These are phyloP conservation scores for Hymenochirus boettgeri DNA, from an alignment of 2,113 vertebrate species.

Conservation along the genomic window DNA sequence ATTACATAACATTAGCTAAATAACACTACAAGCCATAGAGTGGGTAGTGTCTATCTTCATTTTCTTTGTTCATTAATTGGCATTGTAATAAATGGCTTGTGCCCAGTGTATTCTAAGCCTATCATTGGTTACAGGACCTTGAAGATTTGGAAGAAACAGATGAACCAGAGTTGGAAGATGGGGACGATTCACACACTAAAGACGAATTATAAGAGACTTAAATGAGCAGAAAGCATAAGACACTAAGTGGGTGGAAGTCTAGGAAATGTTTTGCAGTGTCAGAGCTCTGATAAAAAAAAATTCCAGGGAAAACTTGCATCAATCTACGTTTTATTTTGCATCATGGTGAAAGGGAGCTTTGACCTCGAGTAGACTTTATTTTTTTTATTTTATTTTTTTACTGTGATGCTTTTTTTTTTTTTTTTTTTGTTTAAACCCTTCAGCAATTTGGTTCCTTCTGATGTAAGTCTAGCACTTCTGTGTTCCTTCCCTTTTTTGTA, in stretches of 20 bases:
- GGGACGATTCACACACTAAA: conserved; percentile 70
- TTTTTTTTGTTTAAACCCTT: no score
- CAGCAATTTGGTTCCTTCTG: not conserved
- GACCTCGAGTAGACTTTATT: conserved; percentile 1
- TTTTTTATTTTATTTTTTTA: conserved; percentile 22
- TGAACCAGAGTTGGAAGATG: conserved; percentile 67
- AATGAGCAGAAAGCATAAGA: conserved; percentile 47
- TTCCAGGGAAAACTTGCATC: conserved; percentile 50
- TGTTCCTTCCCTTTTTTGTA: conserved; percentile 5
- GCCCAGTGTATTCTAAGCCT: no score
- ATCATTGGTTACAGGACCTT: conserved; percentile 64
- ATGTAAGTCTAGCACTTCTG: conserved; percentile 31
- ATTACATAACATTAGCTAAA: no score
- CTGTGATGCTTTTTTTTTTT: not conserved
- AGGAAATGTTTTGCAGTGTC: conserved; percentile 48
- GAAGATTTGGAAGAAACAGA: conserved; percentile 74
- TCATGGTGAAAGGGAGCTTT: conserved; percentile 44
- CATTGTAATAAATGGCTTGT: no score
- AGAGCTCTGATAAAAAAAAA: conserved; percentile 53
- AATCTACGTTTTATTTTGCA: no score
- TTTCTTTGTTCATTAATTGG: no score
- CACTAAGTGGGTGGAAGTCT: conserved; percentile 51
- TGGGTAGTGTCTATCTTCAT: no score
- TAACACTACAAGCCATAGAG: no score
- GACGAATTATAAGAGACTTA: conserved; percentile 79